Conservation (phyloP, 2,888 invertebrate genomes). For the Dicycla oo region DNA sequence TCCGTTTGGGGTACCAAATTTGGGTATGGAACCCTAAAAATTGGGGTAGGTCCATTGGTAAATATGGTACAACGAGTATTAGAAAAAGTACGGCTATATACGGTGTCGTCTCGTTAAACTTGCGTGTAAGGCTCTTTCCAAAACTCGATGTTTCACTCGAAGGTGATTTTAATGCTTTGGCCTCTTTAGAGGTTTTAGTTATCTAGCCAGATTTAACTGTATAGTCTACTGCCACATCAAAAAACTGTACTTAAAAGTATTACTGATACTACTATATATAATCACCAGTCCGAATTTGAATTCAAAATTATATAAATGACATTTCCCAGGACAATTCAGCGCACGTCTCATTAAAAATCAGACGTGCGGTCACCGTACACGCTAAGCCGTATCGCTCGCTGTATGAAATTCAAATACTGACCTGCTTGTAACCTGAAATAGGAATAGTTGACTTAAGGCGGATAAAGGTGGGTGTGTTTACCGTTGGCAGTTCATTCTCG, state of each 20-base stretch:
- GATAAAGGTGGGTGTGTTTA: slow-evolving; percentile 37
- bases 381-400: slow-evolving; percentile 53
- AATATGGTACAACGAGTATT: neutral
- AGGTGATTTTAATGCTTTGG: neutral
- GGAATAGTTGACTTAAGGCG: slow-evolving; percentile 50
- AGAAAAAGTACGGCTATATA: neutral
- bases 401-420: slow-evolving; percentile 69
- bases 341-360: slow-evolving; percentile 60
- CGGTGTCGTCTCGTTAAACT: neutral
- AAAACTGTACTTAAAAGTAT: neutral
- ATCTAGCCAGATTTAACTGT: neutral
- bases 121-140: neutral
- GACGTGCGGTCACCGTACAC: slow-evolving; percentile 53
- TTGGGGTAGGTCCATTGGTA: neutral
- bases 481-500: slow-evolving; percentile 5
- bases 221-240: neutral
- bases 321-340: slow-evolving; percentile 39
- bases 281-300: slow-evolving; percentile 21
- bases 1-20: too few relatives aligned
- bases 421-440: slow-evolving; percentile 53
- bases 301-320: slow-evolving; percentile 43
- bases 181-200: neutral
- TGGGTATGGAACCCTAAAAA: too few relatives aligned
- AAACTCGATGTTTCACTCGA: neutral
- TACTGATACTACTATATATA: neutral